Percentiles rank a stretch among this genome's conserved stretches.
phyloP scores from a whole-genome alignment of 2,797 vertebrate genomes.

The Trichosurus vulpecula region DNA sequence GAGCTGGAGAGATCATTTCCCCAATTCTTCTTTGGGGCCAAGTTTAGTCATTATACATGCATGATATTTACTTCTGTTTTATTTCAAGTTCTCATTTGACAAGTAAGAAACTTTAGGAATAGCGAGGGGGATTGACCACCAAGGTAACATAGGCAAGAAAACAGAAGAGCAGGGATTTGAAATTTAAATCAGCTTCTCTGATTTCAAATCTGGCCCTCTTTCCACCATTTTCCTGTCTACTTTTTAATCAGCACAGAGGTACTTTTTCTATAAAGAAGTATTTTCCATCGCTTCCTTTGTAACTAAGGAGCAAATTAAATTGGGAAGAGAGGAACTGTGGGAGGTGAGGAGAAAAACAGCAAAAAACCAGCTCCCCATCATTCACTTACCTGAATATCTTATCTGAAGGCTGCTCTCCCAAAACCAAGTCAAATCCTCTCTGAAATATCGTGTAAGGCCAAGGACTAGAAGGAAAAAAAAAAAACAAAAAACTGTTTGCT shows the following conservation, averaged over 20 bases:
- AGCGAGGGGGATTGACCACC: neutral
- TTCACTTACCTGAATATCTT: conserved; percentile 96
- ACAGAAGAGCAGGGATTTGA: conserved; percentile 14
- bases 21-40: neutral
- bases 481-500: neutral
- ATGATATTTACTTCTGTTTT: neutral
- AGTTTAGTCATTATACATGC: neutral
- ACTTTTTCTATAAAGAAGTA: neutral
- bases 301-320: neutral
- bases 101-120: neutral
- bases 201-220: neutral
- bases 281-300: neutral
- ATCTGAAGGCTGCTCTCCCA: conserved; percentile 98
- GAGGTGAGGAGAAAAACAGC: neutral
- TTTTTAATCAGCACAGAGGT: neutral
- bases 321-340: neutral
- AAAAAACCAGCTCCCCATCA: neutral
- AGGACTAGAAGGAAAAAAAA: conserved; percentile 86
- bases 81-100: neutral
- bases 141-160: conserved; percentile 10
- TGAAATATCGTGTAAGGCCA: conserved; percentile 99
- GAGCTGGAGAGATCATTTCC: neutral
- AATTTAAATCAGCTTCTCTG: neutral
- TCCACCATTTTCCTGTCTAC: neutral
- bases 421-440: conserved; percentile 97